A percentile compares a stretch with the other conserved stretches of the same genome.
Conservation (phyloP, 2,888 invertebrate genomes). For the Ophion ventricosus region DNA sequence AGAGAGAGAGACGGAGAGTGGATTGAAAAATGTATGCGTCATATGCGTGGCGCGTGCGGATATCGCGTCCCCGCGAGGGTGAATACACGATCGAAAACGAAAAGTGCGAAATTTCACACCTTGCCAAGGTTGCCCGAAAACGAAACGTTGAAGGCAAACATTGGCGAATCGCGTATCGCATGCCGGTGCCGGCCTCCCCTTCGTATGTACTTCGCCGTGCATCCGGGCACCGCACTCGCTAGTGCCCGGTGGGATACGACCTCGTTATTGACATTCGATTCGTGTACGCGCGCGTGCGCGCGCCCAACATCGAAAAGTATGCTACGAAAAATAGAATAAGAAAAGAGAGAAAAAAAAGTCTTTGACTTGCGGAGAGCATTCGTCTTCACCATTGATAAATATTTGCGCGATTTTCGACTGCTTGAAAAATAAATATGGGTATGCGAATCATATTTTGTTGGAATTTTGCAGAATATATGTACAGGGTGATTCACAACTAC, state of each 20-base stretch:
- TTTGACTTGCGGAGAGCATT: not conserved
- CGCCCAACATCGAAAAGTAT: no score
- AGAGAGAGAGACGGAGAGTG: no score
- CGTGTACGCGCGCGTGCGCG: not conserved
- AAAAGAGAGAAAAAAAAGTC: conserved; percentile 9
- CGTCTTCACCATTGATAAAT: not conserved
- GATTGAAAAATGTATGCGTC: no score
- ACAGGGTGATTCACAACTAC: no score
- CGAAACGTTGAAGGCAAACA: conserved; percentile 68
- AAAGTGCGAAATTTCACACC: conserved; percentile 80
- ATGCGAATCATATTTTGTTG: no score
- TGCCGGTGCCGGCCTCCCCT: conserved; percentile 57
- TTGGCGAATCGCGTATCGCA: conserved; percentile 50
- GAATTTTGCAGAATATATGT: no score
- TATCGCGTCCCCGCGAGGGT: not conserved
- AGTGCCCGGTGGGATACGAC: not conserved
- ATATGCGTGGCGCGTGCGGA: no score
- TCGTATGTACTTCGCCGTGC: conserved; percentile 57
- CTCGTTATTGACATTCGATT: conserved; percentile 43
- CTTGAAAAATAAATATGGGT: no score
- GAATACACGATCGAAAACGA: conserved; percentile 45
- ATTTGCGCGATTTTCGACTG: conserved; percentile 1
- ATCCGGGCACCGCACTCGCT: not conserved
- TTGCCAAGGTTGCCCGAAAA: conserved; percentile 76
- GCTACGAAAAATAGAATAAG: conserved; percentile 17